Base-by-base conservation (phyloP, 92 coral and sea anemone genomes). In the Metridium senile region DNA sequence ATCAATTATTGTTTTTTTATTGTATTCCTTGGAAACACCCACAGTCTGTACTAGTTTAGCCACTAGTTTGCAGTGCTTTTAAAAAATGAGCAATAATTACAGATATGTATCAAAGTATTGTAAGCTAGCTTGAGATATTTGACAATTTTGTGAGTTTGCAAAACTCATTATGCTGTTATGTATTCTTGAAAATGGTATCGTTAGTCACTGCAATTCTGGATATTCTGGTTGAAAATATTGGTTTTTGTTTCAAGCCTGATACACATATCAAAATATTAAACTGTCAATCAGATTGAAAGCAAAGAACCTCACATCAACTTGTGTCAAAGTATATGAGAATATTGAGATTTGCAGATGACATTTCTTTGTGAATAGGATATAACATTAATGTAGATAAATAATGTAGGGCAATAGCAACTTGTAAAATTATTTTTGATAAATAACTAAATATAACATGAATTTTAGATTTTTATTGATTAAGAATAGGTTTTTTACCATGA, bases 341-440 rank as follows among this genome's bases (percentile, higher is more conserved):
- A 39, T 39, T 39, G 49, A 13, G 49, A 39, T 6, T 39, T 39
- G 49, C 49, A 4, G 49, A 4, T 4, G 13, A 4, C 8, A 4
- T 6, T 39, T 39, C 6, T 4, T 39, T 39, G 49, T 39, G 49
- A 39, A 39, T 39, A 39, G 49, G 13, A 39, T 39, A 39, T 39
- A 39, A 39, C 49, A 39, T n/a, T n/a, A n/a, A n/a, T n/a, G n/a
- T n/a, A n/a, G n/a, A n/a, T n/a, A n/a, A n/a, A n/a, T n/a, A n/a
- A n/a, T n/a, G n/a, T 39, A 16, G n/a, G 43, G 70, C 16, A 46
- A 9, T 21, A 23, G 3, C 58, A 70, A 35, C 29, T 45, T 32
- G 33, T 70, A 49, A 70, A 70, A 70, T 70, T 70, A 70, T 70
- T 70, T 70, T 70, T 70, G 74, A 70, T 70, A 70, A 69, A 49